These are phyloP conservation scores for Cassiopea xamachana DNA, from an alignment of 30 jellyfish, hydroid and myxozoan species.

Conservation along the genomic window DNA sequence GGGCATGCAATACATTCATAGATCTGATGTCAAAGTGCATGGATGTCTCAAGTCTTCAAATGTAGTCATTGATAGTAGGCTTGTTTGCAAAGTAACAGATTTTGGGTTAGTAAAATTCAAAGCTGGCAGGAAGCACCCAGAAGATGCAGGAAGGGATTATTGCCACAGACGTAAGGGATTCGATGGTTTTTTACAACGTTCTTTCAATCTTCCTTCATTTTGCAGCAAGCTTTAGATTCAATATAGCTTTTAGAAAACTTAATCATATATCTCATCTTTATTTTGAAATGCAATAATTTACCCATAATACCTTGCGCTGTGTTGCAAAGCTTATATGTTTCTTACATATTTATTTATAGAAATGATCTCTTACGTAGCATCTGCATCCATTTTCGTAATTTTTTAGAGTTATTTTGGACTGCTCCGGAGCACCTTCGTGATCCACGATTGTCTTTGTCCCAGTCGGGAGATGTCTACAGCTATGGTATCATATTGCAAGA, in stretches of 20 bases:
- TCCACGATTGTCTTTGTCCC: conserved; percentile 42
- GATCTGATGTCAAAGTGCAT: conserved; percentile 82
- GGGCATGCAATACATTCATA: conserved; percentile 97
- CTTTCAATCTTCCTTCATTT: not conserved
- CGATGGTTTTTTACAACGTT: not conserved
- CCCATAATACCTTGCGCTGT: no score
- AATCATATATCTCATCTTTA: not conserved
- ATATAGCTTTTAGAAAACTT: not conserved
- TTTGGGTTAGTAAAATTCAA: conserved; percentile 88
- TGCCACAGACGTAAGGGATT: conserved; percentile 57
- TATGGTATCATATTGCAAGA: conserved; percentile 96
- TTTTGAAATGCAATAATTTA: no score
- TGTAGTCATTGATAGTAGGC: conserved; percentile 94
- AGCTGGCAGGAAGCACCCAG: conserved; percentile 62
- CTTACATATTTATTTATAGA: no score
- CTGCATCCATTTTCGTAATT: not conserved
- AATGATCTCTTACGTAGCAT: no score
- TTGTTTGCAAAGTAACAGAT: conserved; percentile 95
- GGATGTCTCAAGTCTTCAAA: conserved; percentile 91
- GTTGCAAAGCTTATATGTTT: no score
- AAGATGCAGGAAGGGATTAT: conserved; percentile 74
- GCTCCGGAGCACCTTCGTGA: conserved; percentile 93
- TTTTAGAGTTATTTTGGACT: conserved; percentile 83
- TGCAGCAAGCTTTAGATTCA: not conserved
- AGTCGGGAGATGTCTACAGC: conserved; percentile 91